Percentiles rank a stretch among this genome's conserved stretches.
These are phyloP conservation scores for Corapipo altera DNA, from an alignment of 2,113 vertebrate species.

Conservation along the genomic window DNA sequence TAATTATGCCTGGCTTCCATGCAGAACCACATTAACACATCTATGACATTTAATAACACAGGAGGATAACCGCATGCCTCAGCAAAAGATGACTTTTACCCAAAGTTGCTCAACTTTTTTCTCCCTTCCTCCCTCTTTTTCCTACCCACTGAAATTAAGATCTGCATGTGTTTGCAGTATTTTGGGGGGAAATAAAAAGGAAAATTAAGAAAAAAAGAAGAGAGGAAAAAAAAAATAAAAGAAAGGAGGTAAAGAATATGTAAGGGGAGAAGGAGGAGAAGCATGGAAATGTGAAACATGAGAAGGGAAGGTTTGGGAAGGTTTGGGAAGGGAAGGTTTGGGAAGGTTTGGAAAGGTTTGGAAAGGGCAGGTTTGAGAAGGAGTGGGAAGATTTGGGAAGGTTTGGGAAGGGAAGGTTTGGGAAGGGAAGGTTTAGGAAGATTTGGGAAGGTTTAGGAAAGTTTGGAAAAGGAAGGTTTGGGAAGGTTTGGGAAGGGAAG, in stretches of 20 bases:
- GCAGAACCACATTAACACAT: constrained; percentile 61
- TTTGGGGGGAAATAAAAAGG: not conserved
- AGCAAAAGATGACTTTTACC: constrained; percentile 20
- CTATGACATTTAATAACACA: constrained; percentile 54
- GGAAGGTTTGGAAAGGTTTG: too few species aligned
- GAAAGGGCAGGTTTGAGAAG: too few species aligned
- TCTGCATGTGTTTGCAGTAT: not conserved
- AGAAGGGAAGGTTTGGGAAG: not conserved
- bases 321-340: too few species aligned
- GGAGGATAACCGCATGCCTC: constrained; percentile 55
- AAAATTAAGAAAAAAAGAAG: not conserved
- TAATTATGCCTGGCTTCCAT: constrained; percentile 67
- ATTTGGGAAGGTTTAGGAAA: too few species aligned
- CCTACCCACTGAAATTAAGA: not conserved
- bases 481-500: too few species aligned
- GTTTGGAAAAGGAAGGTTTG: too few species aligned
- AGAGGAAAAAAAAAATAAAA: not conserved
- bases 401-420: too few species aligned
- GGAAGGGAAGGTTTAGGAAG: too few species aligned
- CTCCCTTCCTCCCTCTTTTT: not conserved
- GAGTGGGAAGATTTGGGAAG: too few species aligned
- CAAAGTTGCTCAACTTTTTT: constrained; percentile 5
- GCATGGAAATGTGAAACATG: not conserved
- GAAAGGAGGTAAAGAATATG: not conserved
- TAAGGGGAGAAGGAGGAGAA: not conserved